These are phyloP conservation scores for Saccostrea echinata DNA, from an alignment of 1,140 invertebrate genomes.

Conservation along the genomic window DNA sequence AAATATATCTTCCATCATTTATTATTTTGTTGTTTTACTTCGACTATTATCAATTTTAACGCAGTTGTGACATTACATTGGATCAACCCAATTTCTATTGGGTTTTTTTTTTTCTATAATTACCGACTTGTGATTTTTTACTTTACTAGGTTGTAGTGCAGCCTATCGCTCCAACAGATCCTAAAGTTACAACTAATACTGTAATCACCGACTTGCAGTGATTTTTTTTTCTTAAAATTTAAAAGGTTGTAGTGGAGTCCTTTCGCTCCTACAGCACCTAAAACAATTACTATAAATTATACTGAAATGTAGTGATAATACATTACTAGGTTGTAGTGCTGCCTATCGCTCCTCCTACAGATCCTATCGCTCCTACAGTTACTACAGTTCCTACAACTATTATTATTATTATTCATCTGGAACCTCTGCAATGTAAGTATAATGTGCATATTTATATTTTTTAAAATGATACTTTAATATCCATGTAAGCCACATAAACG, in stretches of 20 bases:
- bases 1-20: too few relatives aligned
- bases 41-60: too few relatives aligned
- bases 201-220: too few relatives aligned
- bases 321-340: background rate
- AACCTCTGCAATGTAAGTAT: slow-evolving; percentile 5
- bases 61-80: too few relatives aligned
- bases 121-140: too few relatives aligned
- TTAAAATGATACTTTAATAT: background rate
- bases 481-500: background rate
- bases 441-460: background rate
- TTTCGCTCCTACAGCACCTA: too few relatives aligned
- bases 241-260: background rate
- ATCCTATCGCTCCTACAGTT: background rate
- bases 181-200: background rate
- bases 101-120: too few relatives aligned
- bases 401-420: background rate
- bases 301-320: background rate
- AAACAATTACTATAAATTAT: too few relatives aligned
- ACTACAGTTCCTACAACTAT: background rate
- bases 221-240: background rate
- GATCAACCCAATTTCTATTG: too few relatives aligned
- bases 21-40: too few relatives aligned
- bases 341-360: background rate
- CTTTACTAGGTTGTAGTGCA: background rate
- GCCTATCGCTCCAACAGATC: background rate